Base-by-base conservation (phyloP, 2,888 invertebrate genomes). In the Ectemnius continuus region DNA sequence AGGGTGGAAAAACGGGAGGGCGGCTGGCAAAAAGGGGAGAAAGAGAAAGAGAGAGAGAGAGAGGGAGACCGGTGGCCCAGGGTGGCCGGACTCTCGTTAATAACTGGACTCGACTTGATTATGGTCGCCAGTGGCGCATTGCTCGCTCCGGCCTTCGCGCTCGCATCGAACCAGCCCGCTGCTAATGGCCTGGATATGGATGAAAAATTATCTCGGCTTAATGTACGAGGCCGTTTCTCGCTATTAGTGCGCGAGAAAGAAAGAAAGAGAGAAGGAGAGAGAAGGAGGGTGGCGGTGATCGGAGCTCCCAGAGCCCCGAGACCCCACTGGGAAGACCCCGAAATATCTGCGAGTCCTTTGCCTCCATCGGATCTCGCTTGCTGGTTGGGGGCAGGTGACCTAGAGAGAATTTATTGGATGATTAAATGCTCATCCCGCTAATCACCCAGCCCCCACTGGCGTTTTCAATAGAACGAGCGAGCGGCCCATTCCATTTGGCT, bases 91-190 rank as follows among this genome's bases (percentile, higher is more conserved):
- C 60, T 73, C 67, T 73, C 78, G 79, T 84, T 85, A 82, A 85
- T 85, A 84, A 84, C 80, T 74, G 83, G 74, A 77, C 84, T 73
- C 73, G 80, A 84, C 82, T 84, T 81, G 84, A 85, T 84, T 84
- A 84, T 84, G 80, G 79, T 82, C 83, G 83, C 75, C 75, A 79
- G 70, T 67, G 67, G 82, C 80, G 73, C 79, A 70, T 82, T 64
- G 70, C 69, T 75, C 63, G 75, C 75, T 36, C 36, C 36, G 6
- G 79, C 70, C 70, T 76, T 72, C 66, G 81, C 81, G 75, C 77
- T 77, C 67, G 77, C 84, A 69, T 84, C 78, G 83, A 84, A 80
- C 78, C 74, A 75, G 77, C 72, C 70, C 75, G 75, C 72, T 68
- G 76, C 81, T 82, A 85, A 84, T 81, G 85, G 84, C 73, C 70